Conservation (phyloP, 2,113 vertebrate species). For the Enhydra lutris region DNA sequence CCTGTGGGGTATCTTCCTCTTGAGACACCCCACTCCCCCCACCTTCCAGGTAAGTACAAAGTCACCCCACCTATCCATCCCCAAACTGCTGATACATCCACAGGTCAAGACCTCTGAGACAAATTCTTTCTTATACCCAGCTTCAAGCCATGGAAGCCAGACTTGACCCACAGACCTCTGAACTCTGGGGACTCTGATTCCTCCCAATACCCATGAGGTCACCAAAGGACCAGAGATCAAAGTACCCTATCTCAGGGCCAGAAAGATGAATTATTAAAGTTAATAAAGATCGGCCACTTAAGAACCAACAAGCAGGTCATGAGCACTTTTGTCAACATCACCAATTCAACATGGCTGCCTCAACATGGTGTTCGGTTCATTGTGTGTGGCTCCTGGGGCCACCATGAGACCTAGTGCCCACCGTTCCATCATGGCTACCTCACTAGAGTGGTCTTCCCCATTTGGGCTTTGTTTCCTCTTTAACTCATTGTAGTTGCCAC, state of each 20-base stretch:
- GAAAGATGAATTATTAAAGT: not conserved
- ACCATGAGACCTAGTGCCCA: not conserved
- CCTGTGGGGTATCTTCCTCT: not conserved
- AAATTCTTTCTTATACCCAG: not conserved
- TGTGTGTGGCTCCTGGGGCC: rapidly evolving
- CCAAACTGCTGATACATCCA: rapidly evolving
- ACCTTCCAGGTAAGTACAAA: not conserved
- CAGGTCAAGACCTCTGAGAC: not conserved
- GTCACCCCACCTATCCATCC: not conserved
- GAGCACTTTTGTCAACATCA: rapidly evolving
- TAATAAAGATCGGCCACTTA: slow-evolving; percentile 39
- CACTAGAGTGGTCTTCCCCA: not conserved
- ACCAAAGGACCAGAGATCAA: not conserved
- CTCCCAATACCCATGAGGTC: not conserved
- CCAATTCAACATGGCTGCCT: not conserved
- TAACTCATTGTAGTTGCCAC: rapidly evolving
- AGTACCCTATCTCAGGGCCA: not conserved
- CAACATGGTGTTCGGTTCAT: rapidly evolving
- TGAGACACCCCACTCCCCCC: not conserved
- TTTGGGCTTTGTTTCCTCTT: not conserved
- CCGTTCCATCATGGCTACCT: not conserved
- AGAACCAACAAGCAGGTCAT: not conserved
- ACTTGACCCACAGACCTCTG: slow-evolving; percentile 22
- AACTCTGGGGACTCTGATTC: slow-evolving; percentile 35
- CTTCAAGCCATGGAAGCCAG: not conserved